These are phyloP conservation scores for Aelia acuminata DNA, from an alignment of 2,888 invertebrate species.

Conservation along the genomic window DNA sequence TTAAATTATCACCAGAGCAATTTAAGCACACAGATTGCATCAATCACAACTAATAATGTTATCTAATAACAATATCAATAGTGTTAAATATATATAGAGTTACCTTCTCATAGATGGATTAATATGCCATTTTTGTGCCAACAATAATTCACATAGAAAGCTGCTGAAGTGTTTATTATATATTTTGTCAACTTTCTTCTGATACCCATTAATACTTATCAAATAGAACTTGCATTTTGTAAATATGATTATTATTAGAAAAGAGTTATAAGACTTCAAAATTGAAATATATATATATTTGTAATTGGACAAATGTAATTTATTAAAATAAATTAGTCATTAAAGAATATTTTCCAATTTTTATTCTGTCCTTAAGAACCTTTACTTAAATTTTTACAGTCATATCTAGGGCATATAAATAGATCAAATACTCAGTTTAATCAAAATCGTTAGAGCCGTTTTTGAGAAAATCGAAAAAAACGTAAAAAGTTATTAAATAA, in stretches of 20 bases:
- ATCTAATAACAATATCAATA: not conserved
- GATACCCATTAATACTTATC: not conserved
- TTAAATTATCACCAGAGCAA: not conserved
- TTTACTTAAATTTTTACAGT: too few relatives aligned
- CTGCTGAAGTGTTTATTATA: not conserved
- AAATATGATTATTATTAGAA: not conserved
- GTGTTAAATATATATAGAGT: not conserved
- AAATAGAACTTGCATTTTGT: not conserved
- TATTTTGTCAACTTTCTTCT: not conserved
- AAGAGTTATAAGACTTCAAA: conserved; percentile 44
- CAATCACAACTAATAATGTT: not conserved
- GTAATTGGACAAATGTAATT: conserved; percentile 36
- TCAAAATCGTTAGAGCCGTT: too few relatives aligned
- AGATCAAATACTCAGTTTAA: too few relatives aligned
- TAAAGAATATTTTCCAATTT: not conserved
- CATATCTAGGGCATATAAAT: too few relatives aligned
- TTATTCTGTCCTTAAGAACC: not conserved
- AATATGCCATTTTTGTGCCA: conserved; percentile 31
- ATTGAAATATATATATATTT: conserved; percentile 31
- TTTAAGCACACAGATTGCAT: not conserved
- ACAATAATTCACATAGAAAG: not conserved
- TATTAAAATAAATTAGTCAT: conserved; percentile 23
- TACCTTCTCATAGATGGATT: not conserved
- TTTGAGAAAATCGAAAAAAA: too few relatives aligned
- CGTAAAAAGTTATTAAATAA: too few relatives aligned